phyloP scores from a whole-genome alignment of 2,888 invertebrate species.

The Anagyrus pseudococci region DNA sequence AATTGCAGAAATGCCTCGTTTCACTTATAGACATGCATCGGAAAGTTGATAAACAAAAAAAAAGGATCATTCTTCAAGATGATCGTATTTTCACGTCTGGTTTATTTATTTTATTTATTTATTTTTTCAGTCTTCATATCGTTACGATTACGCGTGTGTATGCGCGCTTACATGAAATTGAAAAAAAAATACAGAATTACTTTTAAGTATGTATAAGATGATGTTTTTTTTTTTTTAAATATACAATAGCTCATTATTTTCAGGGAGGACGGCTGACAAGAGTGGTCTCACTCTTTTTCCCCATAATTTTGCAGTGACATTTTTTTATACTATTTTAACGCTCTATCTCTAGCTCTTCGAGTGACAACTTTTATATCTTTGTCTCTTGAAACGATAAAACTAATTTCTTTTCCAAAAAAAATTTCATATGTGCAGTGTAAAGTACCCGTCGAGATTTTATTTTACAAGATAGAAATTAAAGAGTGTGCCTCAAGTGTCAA shows the following conservation, averaged over 20 bases:
- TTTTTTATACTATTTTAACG: too few relatives aligned
- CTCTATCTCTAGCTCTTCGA: too few relatives aligned
- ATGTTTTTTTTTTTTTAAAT: constrained; percentile 10
- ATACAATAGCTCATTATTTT: constrained; percentile 3
- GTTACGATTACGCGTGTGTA: constrained; percentile 24
- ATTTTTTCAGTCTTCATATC: constrained; percentile 37
- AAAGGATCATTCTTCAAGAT: background rate
- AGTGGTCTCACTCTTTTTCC: constrained; percentile 27
- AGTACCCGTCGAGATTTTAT: too few relatives aligned
- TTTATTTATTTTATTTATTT: background rate
- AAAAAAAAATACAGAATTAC: constrained; percentile 21
- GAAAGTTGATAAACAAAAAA: background rate
- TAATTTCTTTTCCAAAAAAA: too few relatives aligned
- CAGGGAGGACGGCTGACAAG: constrained; percentile 24
- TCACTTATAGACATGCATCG: background rate
- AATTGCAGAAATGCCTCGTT: too few relatives aligned
- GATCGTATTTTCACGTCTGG: background rate
- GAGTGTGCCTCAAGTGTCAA: too few relatives aligned
- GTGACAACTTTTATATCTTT: too few relatives aligned
- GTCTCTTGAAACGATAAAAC: too few relatives aligned
- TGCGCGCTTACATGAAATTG: constrained; percentile 26
- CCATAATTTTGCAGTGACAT: constrained; percentile 19
- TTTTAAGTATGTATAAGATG: constrained; percentile 5
- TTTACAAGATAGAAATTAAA: too few relatives aligned
- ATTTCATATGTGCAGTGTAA: too few relatives aligned